phyloP scores from a whole-genome alignment of 2,113 vertebrate species.

The Camelus bactrianus region DNA sequence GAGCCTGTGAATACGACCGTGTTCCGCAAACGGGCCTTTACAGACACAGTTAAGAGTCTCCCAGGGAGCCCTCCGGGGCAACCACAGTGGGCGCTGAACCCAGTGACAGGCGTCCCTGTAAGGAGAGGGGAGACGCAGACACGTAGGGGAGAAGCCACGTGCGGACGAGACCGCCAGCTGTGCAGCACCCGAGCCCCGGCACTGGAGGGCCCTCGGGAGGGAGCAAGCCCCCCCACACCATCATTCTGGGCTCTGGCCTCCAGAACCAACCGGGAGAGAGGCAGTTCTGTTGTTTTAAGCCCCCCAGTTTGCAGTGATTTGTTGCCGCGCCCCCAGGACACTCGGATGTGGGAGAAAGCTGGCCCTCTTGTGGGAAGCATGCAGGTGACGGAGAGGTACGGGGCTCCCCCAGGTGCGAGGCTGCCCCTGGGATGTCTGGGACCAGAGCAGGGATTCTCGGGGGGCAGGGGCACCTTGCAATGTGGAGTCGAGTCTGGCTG shows the following conservation, averaged over 20 bases:
- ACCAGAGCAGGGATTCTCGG: fast-evolving
- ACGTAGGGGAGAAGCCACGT: fast-evolving
- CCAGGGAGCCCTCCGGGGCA: too few species aligned
- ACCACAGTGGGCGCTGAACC: neutral
- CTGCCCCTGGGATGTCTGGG: neutral
- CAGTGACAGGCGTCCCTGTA: neutral
- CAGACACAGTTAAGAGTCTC: neutral
- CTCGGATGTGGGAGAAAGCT: neutral
- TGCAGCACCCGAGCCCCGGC: too few species aligned
- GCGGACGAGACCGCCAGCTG: neutral
- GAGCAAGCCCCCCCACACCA: fast-evolving
- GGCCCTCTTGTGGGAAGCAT: fast-evolving
- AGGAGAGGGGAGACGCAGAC: neutral
- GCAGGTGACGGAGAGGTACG: fast-evolving
- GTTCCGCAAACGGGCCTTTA: neutral
- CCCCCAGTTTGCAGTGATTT: fast-evolving
- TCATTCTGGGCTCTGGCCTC: too few species aligned
- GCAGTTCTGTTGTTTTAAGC: neutral
- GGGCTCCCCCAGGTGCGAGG: too few species aligned
- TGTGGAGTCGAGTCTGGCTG: neutral
- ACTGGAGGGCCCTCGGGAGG: too few species aligned
- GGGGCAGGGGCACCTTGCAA: neutral
- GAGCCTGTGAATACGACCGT: neutral
- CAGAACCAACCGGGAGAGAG: neutral
- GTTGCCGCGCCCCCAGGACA: neutral